These are phyloP conservation scores for Speoplatyrhinus poulsoni DNA, from an alignment of 2,113 vertebrate species.

Conservation along the genomic window DNA sequence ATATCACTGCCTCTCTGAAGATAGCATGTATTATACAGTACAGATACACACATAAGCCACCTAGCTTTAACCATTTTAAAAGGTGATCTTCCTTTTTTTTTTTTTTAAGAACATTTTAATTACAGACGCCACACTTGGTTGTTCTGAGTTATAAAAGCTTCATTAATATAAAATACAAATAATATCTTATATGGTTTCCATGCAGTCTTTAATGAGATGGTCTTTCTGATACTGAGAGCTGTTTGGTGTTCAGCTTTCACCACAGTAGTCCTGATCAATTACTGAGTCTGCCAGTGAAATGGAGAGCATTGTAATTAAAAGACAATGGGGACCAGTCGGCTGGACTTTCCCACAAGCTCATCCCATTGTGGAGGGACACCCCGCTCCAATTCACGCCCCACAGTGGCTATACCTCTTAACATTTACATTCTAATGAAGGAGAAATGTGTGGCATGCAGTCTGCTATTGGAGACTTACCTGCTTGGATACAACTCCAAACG, in stretches of 20 bases:
- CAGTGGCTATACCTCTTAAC: conserved; percentile 9
- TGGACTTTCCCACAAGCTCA: conserved; percentile 31
- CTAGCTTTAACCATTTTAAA: too few relatives aligned
- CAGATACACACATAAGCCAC: neutral
- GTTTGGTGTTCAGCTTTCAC: neutral
- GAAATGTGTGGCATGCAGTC: conserved; percentile 15
- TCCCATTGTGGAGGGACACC: conserved; percentile 11
- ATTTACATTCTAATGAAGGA: conserved; percentile 43
- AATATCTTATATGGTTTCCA: neutral
- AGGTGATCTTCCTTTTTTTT: too few relatives aligned
- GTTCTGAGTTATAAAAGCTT: neutral
- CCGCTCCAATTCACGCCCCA: conserved; percentile 23
- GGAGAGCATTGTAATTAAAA: conserved; percentile 16
- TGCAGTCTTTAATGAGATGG: too few relatives aligned
- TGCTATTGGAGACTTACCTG: conserved; percentile 6
- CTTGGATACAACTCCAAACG: conserved; percentile 38
- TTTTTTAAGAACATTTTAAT: too few relatives aligned
- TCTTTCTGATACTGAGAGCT: too few relatives aligned
- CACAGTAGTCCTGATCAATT: conserved; percentile 19
- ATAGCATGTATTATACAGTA: conserved; percentile 3
- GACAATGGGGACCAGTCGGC: conserved; percentile 32
- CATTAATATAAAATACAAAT: neutral
- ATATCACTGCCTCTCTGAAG: too few relatives aligned
- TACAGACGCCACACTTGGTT: too few relatives aligned
- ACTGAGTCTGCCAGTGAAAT: conserved; percentile 9